A percentile compares a stretch with the other conserved stretches of the same genome.
Conservation (phyloP, 2,113 vertebrate species). For the Calonectris borealis region DNA sequence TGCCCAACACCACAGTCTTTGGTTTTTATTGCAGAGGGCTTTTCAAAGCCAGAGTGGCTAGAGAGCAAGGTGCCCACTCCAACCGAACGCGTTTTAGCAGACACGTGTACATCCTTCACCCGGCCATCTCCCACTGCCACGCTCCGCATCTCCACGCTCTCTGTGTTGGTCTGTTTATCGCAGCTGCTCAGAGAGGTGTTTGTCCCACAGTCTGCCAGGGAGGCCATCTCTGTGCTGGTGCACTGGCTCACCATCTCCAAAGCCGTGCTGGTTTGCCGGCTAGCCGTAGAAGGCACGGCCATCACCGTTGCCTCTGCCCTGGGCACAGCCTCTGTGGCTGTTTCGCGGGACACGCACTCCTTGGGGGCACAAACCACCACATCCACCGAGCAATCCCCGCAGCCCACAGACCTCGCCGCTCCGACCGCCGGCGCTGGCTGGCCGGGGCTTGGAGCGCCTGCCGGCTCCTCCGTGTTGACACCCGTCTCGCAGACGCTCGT, state of each 20-base stretch:
- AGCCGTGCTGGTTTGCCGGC: constrained; percentile 78
- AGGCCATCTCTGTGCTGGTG: constrained; percentile 76
- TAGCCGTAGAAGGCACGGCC: constrained; percentile 73
- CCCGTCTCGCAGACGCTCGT: constrained; percentile 73
- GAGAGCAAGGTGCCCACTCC: constrained; percentile 86
- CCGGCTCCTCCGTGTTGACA: constrained; percentile 81
- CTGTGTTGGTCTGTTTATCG: constrained; percentile 86
- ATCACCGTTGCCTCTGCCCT: constrained; percentile 78
- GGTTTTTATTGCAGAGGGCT: constrained; percentile 79
- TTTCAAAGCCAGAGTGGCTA: constrained; percentile 58
- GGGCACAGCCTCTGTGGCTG: constrained; percentile 69
- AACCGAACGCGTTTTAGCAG: constrained; percentile 82
- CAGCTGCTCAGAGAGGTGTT: constrained; percentile 72
- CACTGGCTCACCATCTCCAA: constrained; percentile 66
- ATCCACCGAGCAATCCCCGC: constrained; percentile 84
- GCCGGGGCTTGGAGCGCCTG: constrained; percentile 4
- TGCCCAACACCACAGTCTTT: constrained; percentile 89
- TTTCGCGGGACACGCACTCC: constrained; percentile 66
- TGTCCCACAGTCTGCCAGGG: constrained; percentile 77
- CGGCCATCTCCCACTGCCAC: constrained; percentile 90
- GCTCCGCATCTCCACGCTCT: constrained; percentile 72
- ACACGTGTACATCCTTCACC: constrained; percentile 78
- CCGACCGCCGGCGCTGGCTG: not conserved
- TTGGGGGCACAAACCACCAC: constrained; percentile 74
- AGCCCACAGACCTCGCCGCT: constrained; percentile 80